A percentile compares a stretch with the other conserved stretches of the same genome.
Evolutionary conservation across 2,113 vertebrate genomes (phyloP).

Genomic region (Oceanites oceanicus): DNA sequence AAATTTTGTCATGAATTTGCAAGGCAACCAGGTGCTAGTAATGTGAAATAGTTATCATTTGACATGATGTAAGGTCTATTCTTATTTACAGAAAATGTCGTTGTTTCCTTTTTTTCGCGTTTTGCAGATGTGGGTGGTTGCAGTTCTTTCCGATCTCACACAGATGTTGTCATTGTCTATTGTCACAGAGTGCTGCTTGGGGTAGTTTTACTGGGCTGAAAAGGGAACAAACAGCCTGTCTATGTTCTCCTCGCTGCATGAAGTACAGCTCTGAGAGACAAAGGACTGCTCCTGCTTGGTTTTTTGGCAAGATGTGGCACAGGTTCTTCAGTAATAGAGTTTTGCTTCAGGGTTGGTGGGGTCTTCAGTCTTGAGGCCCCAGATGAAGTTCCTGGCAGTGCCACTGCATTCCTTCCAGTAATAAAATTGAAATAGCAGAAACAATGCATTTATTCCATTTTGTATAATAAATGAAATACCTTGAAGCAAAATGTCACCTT

Average conservation of each 20-base stretch:
- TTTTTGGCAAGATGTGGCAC: not conserved
- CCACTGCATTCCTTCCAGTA: not conserved
- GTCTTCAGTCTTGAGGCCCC: not conserved
- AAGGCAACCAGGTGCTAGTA: not conserved
- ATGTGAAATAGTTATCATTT: not conserved
- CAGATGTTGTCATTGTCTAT: conserved; percentile 54
- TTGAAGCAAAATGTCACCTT: not conserved
- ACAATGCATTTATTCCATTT: not conserved
- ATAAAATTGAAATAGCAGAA: not conserved
- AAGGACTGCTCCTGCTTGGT: not conserved
- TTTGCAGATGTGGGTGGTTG: conserved; percentile 25
- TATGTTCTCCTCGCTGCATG: not conserved
- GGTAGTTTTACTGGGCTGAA: not conserved
- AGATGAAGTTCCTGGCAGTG: not conserved
- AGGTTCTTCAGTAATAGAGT: not conserved
- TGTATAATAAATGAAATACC: not conserved
- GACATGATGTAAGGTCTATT: not conserved
- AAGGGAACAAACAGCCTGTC: conserved; percentile 39
- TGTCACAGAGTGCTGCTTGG: conserved; percentile 7
- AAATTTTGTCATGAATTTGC: not conserved
- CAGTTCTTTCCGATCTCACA: conserved; percentile 15
- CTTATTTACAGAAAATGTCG: conserved; percentile 17
- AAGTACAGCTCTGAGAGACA: not conserved
- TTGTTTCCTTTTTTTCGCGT: not conserved
- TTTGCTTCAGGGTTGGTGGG: not conserved